A percentile compares a stretch with the other conserved stretches of the same genome.
These are phyloP conservation scores for Oithona nana DNA, from an alignment of 2,888 invertebrate genomes.

Conservation along the genomic window DNA sequence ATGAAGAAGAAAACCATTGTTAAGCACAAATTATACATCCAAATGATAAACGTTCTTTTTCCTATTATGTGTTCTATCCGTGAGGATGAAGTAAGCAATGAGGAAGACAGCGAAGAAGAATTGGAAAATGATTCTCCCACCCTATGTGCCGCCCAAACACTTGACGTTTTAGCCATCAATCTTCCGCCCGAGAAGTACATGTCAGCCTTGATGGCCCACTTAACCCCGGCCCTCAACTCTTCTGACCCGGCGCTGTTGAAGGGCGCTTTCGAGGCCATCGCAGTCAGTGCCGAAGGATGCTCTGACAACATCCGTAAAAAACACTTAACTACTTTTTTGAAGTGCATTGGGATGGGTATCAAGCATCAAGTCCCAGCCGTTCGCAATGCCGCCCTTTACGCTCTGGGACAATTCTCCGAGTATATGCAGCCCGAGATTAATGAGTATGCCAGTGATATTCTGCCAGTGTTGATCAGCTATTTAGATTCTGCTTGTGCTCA, in stretches of 20 bases:
- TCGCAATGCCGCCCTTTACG: conserved; percentile 53
- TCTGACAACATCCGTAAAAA: conserved; percentile 50
- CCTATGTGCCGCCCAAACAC: conserved; percentile 45
- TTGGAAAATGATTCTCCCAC: conserved; percentile 21
- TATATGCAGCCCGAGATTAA: conserved; percentile 58
- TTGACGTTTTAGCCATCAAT: conserved; percentile 50
- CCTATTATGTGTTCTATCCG: conserved; percentile 44
- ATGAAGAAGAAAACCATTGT: conserved; percentile 49
- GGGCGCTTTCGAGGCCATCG: conserved; percentile 50
- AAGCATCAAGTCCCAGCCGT: conserved; percentile 28
- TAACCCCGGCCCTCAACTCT: conserved; percentile 6
- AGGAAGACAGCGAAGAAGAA: conserved; percentile 42
- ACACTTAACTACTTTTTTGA: conserved; percentile 46
- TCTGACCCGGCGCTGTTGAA: conserved; percentile 26
- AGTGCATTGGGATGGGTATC: conserved; percentile 38
- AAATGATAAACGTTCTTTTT: conserved; percentile 45
- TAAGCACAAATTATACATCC: conserved; percentile 48
- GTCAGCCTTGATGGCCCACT: conserved; percentile 39
- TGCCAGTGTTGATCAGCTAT: conserved; percentile 47
- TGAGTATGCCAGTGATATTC: conserved; percentile 45
- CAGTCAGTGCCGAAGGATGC: conserved; percentile 57
- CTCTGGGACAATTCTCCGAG: conserved; percentile 60
- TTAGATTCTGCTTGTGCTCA: conserved; percentile 40
- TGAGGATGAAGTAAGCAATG: conserved; percentile 36
- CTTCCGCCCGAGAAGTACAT: conserved; percentile 55